Evolutionary conservation across 2,797 vertebrate species (phyloP).

Genomic region (Fratercula arctica): DNA sequence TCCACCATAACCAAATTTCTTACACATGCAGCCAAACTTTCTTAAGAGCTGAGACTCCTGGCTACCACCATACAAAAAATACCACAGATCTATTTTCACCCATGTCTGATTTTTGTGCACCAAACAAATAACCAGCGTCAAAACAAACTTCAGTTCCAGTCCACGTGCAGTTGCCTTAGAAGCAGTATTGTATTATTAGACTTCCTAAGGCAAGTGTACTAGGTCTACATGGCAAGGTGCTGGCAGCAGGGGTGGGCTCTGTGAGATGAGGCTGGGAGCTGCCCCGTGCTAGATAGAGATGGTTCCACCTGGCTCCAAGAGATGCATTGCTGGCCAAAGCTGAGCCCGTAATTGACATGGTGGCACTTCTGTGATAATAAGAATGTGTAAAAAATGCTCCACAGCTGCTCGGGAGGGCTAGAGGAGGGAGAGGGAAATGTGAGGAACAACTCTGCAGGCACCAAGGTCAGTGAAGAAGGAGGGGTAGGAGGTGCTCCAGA

Average conservation of each 20-base stretch:
- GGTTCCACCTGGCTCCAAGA: background rate
- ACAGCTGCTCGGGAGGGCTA: background rate
- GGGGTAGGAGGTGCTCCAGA: background rate
- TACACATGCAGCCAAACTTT: slow-evolving; percentile 48
- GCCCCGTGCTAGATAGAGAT: background rate
- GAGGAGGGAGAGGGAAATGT: background rate
- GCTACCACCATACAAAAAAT: slow-evolving; percentile 3
- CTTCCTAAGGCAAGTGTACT: background rate
- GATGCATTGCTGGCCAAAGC: background rate
- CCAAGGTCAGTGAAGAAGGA: background rate
- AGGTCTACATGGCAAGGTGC: background rate
- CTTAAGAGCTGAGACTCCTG: background rate
- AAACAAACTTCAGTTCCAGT: background rate
- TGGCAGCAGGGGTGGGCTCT: background rate
- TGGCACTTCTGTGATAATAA: background rate
- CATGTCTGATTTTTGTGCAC: background rate
- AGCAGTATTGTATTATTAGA: background rate
- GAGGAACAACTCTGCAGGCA: background rate
- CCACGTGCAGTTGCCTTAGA: background rate
- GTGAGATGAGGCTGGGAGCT: background rate
- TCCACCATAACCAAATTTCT: slow-evolving; percentile 53
- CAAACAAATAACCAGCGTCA: slow-evolving; percentile 12
- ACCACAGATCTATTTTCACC: background rate
- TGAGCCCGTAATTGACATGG: background rate
- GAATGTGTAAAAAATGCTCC: background rate